Percentiles rank a stretch among this genome's conserved stretches.
phyloP scores from a whole-genome alignment of 2,888 invertebrate genomes.

The Phortica magna region DNA sequence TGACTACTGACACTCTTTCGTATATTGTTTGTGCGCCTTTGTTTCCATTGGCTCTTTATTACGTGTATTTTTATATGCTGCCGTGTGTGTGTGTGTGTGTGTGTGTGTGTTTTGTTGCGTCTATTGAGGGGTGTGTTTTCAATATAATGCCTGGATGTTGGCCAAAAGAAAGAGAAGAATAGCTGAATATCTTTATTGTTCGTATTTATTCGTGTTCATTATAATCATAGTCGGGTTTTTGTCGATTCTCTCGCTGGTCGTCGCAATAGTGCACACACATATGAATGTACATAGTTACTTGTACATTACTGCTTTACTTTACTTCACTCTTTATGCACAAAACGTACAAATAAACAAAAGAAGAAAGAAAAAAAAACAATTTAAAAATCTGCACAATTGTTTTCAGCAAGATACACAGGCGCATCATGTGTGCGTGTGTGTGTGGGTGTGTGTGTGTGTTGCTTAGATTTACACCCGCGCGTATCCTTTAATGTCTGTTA shows the following conservation, averaged over 20 bases:
- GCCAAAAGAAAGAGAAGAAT: conserved; percentile 52
- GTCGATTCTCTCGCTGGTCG: not conserved
- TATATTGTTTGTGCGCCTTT: conserved; percentile 61
- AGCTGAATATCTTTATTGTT: conserved; percentile 22
- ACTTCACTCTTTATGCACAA: not conserved
- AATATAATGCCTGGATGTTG: conserved; percentile 54
- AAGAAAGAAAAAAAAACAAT: not conserved
- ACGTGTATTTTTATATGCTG: conserved; percentile 56
- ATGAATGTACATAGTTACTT: not conserved
- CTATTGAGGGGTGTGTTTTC: conserved; percentile 71
- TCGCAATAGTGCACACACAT: not conserved
- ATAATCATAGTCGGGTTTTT: conserved; percentile 25
- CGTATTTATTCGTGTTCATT: conserved; percentile 39
- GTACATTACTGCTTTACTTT: not conserved
- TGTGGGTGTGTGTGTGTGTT: not conserved
- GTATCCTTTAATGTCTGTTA: too few relatives aligned
- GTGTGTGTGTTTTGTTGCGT: conserved; percentile 46
- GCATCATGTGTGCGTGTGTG: not conserved
- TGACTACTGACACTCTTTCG: conserved; percentile 51
- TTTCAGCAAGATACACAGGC: not conserved
- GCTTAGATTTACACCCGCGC: conserved; percentile 14
- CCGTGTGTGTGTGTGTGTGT: conserved; percentile 56
- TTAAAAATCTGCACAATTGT: not conserved
- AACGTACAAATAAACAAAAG: not conserved
- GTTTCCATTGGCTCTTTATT: conserved; percentile 69